Evolutionary conservation across 2,113 vertebrate genomes (phyloP).

Genomic region (Rhabdomys dilectus): DNA sequence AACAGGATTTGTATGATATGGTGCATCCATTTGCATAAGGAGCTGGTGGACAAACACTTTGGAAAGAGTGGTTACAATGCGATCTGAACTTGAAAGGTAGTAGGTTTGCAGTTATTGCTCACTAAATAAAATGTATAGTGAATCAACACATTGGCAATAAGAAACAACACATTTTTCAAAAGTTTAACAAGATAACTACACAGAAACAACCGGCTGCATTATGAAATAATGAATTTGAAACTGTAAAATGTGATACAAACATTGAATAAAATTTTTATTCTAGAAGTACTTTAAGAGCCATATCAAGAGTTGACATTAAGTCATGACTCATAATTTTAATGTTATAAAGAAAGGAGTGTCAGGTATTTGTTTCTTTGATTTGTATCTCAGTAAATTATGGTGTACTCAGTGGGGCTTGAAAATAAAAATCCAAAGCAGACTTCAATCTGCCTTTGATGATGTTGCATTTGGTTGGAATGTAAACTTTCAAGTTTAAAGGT

Average conservation of each 20-base stretch:
- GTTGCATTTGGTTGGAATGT: neutral
- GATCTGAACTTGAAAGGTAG: conserved; percentile 37
- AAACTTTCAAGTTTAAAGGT: conserved; percentile 38
- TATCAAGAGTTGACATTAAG: conserved; percentile 54
- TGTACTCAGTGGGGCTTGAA: conserved; percentile 18
- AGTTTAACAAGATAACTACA: conserved; percentile 22
- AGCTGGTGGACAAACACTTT: conserved; percentile 21
- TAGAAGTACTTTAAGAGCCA: conserved; percentile 53
- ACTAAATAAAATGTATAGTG: conserved; percentile 39
- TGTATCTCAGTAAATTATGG: conserved; percentile 58
- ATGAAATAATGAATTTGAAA: conserved; percentile 55
- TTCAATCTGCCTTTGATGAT: conserved; percentile 51
- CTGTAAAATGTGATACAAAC: conserved; percentile 48
- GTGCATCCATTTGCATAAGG: neutral
- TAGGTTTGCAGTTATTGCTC: conserved; percentile 34
- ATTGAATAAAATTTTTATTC: conserved; percentile 51
- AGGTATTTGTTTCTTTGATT: conserved; percentile 67
- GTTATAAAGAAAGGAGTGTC: conserved; percentile 50
- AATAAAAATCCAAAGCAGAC: conserved; percentile 55
- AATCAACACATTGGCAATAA: conserved; percentile 57
- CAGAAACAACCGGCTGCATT: neutral
- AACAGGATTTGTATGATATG: neutral
- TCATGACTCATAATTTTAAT: conserved; percentile 61
- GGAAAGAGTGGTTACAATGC: conserved; percentile 14
- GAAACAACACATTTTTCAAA: conserved; percentile 57